Conservation (phyloP, 2,888 invertebrate species). For the Gandaritis pyraliata region DNA sequence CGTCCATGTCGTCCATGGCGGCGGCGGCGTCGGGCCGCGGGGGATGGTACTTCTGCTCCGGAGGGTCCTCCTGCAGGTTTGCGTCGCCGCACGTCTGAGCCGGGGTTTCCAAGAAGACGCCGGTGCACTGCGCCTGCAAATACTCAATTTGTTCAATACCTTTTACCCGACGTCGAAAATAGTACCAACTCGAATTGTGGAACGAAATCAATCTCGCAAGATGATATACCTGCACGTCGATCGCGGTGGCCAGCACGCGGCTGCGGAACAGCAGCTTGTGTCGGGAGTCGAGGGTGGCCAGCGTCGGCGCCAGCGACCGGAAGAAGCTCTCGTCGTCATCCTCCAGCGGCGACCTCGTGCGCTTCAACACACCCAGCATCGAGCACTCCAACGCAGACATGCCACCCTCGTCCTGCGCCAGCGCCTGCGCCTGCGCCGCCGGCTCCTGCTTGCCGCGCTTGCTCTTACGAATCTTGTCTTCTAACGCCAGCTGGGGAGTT, state of each 20-base stretch:
- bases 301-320: constrained; percentile 3
- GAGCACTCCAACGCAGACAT: not conserved
- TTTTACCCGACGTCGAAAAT: no score
- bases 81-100: no score
- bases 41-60: not conserved
- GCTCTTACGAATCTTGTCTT: not conserved
- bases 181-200: no score
- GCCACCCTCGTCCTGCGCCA: not conserved
- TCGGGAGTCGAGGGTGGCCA: not conserved
- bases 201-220: no score
- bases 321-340: constrained; percentile 5
- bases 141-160: not conserved
- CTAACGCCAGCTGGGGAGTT: not conserved
- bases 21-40: not conserved
- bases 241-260: not conserved
- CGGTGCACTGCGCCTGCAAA: constrained; percentile 1
- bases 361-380: not conserved
- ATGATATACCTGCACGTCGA: not conserved
- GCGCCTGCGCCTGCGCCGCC: not conserved
- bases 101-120: not conserved
- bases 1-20: not conserved
- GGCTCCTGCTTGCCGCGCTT: not conserved
- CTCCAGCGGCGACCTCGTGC: not conserved
- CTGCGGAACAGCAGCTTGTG: constrained; percentile 8
- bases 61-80: constrained; percentile 4